These are phyloP conservation scores for Catalaphyllia jardinei DNA, from an alignment of 64 coral and sea anemone genomes.

Conservation along the genomic window DNA sequence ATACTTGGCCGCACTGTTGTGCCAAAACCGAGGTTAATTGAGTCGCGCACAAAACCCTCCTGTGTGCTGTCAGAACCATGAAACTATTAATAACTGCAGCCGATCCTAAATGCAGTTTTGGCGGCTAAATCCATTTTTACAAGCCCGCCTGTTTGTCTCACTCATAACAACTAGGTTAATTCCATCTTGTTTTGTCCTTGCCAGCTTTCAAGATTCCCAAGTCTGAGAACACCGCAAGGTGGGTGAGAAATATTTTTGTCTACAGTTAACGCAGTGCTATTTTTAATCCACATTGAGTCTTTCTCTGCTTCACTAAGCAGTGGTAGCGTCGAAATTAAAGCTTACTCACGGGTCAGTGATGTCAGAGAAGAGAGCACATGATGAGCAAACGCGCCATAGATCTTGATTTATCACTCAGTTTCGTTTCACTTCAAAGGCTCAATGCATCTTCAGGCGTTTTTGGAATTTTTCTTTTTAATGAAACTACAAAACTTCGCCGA, in stretches of 20 bases:
- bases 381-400: neutral
- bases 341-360: slow-evolving; percentile 13
- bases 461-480: no score
- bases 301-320: neutral
- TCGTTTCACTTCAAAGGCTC: neutral
- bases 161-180: slow-evolving; percentile 6
- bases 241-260: neutral
- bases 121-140: neutral
- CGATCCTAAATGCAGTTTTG: neutral
- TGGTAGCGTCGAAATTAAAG: slow-evolving; percentile 15
- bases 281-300: neutral
- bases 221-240: neutral
- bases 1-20: neutral
- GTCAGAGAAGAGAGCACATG: neutral
- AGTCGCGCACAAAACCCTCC: neutral
- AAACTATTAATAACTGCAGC: slow-evolving; percentile 10
- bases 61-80: neutral
- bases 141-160: neutral
- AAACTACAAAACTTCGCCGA: no score
- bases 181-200: neutral
- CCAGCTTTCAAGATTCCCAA: slow-evolving; percentile 54
- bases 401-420: neutral
- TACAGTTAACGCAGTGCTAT: neutral
- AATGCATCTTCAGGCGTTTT: neutral
- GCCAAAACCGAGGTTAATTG: neutral